These are phyloP conservation scores for Agrotis ipsilon DNA, from an alignment of 2,888 invertebrate genomes.

Conservation along the genomic window DNA sequence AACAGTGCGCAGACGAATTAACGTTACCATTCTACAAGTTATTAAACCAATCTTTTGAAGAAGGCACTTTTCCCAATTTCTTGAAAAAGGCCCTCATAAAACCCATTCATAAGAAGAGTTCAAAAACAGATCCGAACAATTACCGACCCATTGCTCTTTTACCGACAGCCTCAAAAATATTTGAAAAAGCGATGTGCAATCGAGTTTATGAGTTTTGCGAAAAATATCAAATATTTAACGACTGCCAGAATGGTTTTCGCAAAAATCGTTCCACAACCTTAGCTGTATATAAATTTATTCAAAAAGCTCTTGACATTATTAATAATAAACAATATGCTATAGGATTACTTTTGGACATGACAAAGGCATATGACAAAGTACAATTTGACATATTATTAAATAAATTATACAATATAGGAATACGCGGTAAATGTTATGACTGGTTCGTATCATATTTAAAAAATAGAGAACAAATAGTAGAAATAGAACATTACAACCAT, in stretches of 20 bases:
- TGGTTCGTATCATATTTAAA: no score
- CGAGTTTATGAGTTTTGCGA: neutral
- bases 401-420: neutral
- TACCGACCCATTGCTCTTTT: no score
- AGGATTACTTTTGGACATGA: neutral
- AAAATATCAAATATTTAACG: neutral
- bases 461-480: no score
- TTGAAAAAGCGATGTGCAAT: no score
- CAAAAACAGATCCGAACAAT: no score
- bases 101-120: no score
- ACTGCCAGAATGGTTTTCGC: neutral
- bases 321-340: neutral
- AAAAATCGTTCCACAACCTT: neutral
- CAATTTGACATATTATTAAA: neutral
- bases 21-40: no score
- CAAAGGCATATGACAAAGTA: neutral
- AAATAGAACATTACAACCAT: neutral
- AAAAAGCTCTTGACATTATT: neutral
- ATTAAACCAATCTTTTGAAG: neutral
- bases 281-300: neutral
- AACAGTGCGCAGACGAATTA: no score
- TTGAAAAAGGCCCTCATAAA: no score
- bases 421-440: neutral
- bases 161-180: no score
- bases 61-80: neutral